phyloP scores from a whole-genome alignment of 2,888 invertebrate species.

The Suillia variegata region DNA sequence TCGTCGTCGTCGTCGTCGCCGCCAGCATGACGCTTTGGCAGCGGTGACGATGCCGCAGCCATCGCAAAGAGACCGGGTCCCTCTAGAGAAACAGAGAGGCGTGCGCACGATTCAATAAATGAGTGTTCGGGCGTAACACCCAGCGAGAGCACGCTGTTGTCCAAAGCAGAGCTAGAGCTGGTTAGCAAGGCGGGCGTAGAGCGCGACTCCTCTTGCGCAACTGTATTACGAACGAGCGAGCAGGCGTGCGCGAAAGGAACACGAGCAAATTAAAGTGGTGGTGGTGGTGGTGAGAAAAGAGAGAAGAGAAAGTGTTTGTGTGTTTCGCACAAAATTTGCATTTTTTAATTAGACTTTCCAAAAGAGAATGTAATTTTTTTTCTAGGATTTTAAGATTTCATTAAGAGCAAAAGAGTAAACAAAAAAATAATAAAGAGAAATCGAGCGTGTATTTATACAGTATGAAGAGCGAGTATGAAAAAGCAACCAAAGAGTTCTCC shows the following conservation, averaged over 20 bases:
- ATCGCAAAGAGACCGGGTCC: slow-evolving; percentile 76
- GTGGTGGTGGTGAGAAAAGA: not conserved
- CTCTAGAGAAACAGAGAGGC: slow-evolving; percentile 86
- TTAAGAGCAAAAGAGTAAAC: no score
- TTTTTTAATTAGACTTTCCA: no score
- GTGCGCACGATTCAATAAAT: slow-evolving; percentile 82
- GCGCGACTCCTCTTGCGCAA: slow-evolving; percentile 87
- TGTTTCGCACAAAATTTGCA: no score
- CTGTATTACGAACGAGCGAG: slow-evolving; percentile 61
- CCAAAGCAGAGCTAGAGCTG: slow-evolving; percentile 67
- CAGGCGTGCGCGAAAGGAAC: not conserved
- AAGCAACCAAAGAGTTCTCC: no score
- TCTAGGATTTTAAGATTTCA: not conserved
- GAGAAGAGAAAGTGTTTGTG: not conserved
- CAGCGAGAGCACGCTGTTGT: slow-evolving; percentile 68
- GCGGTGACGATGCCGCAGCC: slow-evolving; percentile 66
- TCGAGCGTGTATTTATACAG: no score
- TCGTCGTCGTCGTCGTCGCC: slow-evolving; percentile 24
- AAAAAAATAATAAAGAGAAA: no score
- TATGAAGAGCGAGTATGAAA: no score
- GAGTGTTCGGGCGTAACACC: slow-evolving; percentile 88
- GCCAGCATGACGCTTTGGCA: slow-evolving; percentile 62
- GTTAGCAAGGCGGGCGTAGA: slow-evolving; percentile 85
- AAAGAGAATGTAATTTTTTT: no score
- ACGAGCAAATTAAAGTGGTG: not conserved